Conservation (phyloP, 2,113 vertebrate genomes). For the Panthera leo region DNA sequence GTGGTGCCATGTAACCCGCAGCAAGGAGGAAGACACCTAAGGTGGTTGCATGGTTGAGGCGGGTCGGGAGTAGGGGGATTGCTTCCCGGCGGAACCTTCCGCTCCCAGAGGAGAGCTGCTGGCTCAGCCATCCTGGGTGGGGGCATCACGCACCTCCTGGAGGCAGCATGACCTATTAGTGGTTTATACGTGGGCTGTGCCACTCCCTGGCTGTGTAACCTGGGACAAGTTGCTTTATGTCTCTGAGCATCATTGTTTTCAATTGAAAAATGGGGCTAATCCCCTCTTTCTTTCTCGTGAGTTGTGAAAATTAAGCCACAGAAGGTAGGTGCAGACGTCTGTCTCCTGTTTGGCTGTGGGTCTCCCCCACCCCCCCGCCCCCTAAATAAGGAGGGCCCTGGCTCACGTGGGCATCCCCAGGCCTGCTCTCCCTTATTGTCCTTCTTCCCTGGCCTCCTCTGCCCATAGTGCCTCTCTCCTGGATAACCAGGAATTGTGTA, state of each 20-base stretch:
- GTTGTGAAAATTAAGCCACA: neutral
- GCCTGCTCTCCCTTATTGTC: neutral
- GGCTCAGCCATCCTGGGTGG: neutral
- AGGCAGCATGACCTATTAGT: neutral
- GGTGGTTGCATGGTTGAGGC: neutral
- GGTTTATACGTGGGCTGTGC: neutral
- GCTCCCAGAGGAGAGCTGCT: neutral
- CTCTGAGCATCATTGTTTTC: neutral
- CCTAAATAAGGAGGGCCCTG: neutral
- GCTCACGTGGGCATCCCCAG: neutral
- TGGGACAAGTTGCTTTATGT: neutral
- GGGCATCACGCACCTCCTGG: accelerated
- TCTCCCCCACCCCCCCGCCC: neutral
- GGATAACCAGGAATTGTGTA: neutral
- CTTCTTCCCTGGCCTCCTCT: neutral
- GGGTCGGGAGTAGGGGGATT: neutral
- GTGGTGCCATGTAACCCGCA: no score
- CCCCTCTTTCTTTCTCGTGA: neutral
- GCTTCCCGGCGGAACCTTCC: neutral
- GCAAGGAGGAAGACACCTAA: neutral
- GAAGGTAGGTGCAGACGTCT: neutral
- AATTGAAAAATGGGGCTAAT: neutral
- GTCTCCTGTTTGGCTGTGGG: neutral
- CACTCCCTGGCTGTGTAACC: neutral
- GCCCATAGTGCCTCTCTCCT: neutral